Base-by-base conservation (phyloP, 2,797 vertebrate species). In the Varecia variegata region DNA sequence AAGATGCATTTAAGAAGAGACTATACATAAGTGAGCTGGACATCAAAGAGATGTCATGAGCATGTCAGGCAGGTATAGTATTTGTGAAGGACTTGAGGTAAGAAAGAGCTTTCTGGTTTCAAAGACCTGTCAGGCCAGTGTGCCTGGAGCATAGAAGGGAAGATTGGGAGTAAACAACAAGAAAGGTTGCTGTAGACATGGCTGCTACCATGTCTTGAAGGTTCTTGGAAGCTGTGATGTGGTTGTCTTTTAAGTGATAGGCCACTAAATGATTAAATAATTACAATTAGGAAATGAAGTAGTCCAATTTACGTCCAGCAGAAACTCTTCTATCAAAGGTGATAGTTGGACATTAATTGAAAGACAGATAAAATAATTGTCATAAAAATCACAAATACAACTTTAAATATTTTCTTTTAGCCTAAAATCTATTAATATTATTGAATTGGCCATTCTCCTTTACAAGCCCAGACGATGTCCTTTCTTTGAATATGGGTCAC, bases 401-500 rank as follows among this genome's bases (percentile, higher is more conserved):
- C 15, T 65, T 77, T 70, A 70, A 94, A 65, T 95, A 88, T 80
- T 84, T 84, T 40, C 17, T 58, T 92, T 85, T 71, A 81, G 54
- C 11, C 32, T 52, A 76, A 90, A 88, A 65, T 10, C 45, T 85
- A 47, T 81, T 45, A 92, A 54, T 76, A 54, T 30, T 74, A 35
- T 15, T 62, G 73, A 92, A 85, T 80, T 84, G 79, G 52, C 25
- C 35, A 38, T 21, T 76, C 43, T 86, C 43, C 5, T 43, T 86
- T 30, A 56, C 5, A 68, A 25, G 52, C 5, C 21, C 73, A 92
- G 20, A 25, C 58, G 50, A 56, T 74, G 40, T 32, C 25, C 12
- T 71, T 35, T 50, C 38, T 92, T 82, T 82, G 74, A 65, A 71
- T 65, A 25, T 71, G 8, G 2, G 47, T 85, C 71, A 85, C 38